Evolutionary conservation across 2,113 vertebrate species (phyloP), one percentile per base, ranked within the genome.

Genomic region (Calypte anna): DNA sequence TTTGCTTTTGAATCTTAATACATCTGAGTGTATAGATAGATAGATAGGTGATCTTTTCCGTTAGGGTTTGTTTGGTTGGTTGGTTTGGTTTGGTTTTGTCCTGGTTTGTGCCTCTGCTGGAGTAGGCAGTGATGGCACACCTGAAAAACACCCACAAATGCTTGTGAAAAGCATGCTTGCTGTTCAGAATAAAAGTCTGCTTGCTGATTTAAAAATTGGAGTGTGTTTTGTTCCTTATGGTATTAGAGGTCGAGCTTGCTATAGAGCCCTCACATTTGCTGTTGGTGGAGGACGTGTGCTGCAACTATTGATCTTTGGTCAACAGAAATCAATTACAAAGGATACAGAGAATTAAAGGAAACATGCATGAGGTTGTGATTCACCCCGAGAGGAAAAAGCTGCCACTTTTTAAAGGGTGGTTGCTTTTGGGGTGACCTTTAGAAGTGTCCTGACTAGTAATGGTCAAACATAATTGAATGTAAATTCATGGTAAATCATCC

Each of bases 331-430:
- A 55, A 90, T 92, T 4, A 79, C 72, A 95, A 46, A 94, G 85
- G 94, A 92, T 90, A 6, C 78, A 88, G 94, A 58, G 84, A 87
- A 85, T 87, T 46, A 76, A 94, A 87, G 67, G 91, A 44, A 82
- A 43, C 89, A 77, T 1, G 1, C 30, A 28, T 12, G 70, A 91
- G 89, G 70, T 82, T 15, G 2, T 24, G 54, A 73, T 82, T 90
- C 9, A 1, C 38, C 69, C 81, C 53, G 24, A 18, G 74, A 82
- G 70, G 59, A 80, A 43, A 66, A 84, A 69, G 59, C 75, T 94
- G 75, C 27, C 51, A 7, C 62, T 90, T 85, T 46, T 43, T 74
- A 74, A 93, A 91, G 38, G 54, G 12, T 53, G 44, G 0, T 57
- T 91, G 64, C 58, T 82, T 94, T 87, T 69, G n/a, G 88, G 63